Evolutionary conservation across 2,113 vertebrate species (phyloP), one percentile per base, ranked within the genome.

Genomic region (Myanophis thanlyinensis): DNA sequence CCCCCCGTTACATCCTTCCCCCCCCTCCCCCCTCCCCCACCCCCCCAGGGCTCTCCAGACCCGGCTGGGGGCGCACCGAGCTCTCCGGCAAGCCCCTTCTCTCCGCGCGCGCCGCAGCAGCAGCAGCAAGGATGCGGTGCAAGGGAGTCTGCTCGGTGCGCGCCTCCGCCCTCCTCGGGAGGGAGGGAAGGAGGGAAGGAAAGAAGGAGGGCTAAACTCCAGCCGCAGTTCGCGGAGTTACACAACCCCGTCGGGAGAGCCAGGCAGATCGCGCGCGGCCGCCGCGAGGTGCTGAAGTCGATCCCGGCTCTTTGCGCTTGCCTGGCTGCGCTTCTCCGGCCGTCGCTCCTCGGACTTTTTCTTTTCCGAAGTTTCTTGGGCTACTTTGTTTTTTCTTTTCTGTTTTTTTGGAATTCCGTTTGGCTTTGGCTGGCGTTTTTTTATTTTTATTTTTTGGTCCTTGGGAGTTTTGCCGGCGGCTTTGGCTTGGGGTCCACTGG

Each of bases 171-270:
- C 44, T 12, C n/a, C 15, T 23, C 80, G 48, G 12, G 49, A 7
- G 73, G 67, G 67, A 40, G 67, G 67, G 67, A 80, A 13, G 73
- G 4, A 80, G 18, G 73, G 18, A 53, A 4, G 67, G 35, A 20
- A n/a, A 94, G 96, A 56, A 95, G 96, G n/a, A 92, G 95, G 95
- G 94, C 95, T 80, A 73, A 56, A 73, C 93, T 73, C 93, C 93
- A 49, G 18, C 53, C 10, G 91, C 40, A 54, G 49, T 89, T 91
- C 35, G 91, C 30, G 67, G 94, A 94, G 95, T 97, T 97, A 97
- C 97, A 97, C 97, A 96, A 97, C 92, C 92, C 95, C 53, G 92
- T 87, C 94, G 4, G 93, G 13, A n/a, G n/a, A n/a, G n/a, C n/a
- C n/a, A n/a, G 62, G 89, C 91, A 47, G 91, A 22, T 56, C 22